phyloP scores from a whole-genome alignment of 2,113 vertebrate species.

The Petromus typicus region DNA sequence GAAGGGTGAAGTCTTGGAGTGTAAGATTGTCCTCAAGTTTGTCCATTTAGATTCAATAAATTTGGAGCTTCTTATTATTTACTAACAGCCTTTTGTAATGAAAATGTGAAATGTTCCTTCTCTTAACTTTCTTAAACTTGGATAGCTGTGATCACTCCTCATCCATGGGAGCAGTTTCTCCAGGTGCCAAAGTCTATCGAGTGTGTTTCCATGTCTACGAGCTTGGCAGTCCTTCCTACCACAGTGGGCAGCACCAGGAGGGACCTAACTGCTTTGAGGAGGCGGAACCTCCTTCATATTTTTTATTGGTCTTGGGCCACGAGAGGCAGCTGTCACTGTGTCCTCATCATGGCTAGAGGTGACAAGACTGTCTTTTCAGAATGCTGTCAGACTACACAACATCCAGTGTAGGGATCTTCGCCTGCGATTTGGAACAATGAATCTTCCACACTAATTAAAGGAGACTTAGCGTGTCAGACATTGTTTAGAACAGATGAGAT shows the following conservation, averaged over 20 bases:
- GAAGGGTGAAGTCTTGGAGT: background rate
- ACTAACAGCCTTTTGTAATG: background rate
- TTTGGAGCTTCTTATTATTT: background rate
- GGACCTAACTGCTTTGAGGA: background rate
- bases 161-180: background rate
- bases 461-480: background rate
- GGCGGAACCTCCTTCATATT: background rate
- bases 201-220: background rate
- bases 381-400: background rate
- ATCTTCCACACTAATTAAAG: background rate
- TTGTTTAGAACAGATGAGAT: conserved; percentile 3
- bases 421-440: background rate
- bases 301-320: background rate
- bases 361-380: background rate
- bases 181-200: background rate
- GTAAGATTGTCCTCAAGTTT: background rate
- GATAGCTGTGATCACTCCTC: background rate
- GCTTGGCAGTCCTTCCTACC: background rate
- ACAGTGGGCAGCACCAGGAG: background rate
- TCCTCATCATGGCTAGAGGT: background rate
- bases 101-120: background rate
- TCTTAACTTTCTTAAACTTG: background rate
- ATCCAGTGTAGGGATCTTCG: background rate
- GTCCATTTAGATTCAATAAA: background rate
- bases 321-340: background rate